A percentile compares a stretch with the other conserved stretches of the same genome.
Conservation (phyloP, 2,888 invertebrate species). For the Scaptodrosophila latifasciaeformis region DNA sequence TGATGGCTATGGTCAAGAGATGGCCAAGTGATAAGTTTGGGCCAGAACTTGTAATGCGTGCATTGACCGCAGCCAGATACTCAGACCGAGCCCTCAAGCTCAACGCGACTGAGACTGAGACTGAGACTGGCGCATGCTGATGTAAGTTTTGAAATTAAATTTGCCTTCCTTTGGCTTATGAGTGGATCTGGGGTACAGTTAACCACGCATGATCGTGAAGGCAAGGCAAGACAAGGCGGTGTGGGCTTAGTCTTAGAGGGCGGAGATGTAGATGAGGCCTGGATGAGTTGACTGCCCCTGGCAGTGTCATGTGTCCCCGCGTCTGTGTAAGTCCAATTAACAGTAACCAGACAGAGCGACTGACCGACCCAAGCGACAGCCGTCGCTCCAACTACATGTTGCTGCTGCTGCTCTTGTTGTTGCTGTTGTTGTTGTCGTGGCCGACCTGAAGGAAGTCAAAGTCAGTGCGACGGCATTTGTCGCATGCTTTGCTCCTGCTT, state of each 20-base stretch:
- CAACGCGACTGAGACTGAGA: constrained; percentile 25
- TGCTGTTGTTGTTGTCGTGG: constrained; percentile 40
- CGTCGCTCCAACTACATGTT: constrained; percentile 31
- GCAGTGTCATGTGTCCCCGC: constrained; percentile 8
- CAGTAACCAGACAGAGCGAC: constrained; percentile 42
- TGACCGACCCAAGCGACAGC: constrained; percentile 23
- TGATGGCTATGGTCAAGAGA: constrained; percentile 8
- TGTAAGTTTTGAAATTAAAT: constrained; percentile 63
- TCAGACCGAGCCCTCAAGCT: too few species aligned
- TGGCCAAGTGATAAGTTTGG: constrained; percentile 28
- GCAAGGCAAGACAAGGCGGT: too few species aligned
- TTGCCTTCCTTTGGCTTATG: constrained; percentile 13
- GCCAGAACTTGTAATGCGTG: constrained; percentile 63
- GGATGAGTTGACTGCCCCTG: constrained; percentile 29
- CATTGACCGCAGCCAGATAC: constrained; percentile 64
- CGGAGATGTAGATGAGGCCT: not conserved
- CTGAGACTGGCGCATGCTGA: constrained; percentile 32
- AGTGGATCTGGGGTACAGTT: constrained; percentile 57
- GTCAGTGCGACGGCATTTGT: constrained; percentile 60
- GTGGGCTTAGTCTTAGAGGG: too few species aligned
- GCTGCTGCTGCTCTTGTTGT: constrained; percentile 9
- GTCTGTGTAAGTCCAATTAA: constrained; percentile 58
- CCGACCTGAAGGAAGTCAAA: constrained; percentile 61
- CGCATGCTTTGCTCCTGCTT: constrained; percentile 70
- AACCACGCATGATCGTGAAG: constrained; percentile 67